phyloP scores from a whole-genome alignment of 2,888 invertebrate species.

The Myopa testacea region DNA sequence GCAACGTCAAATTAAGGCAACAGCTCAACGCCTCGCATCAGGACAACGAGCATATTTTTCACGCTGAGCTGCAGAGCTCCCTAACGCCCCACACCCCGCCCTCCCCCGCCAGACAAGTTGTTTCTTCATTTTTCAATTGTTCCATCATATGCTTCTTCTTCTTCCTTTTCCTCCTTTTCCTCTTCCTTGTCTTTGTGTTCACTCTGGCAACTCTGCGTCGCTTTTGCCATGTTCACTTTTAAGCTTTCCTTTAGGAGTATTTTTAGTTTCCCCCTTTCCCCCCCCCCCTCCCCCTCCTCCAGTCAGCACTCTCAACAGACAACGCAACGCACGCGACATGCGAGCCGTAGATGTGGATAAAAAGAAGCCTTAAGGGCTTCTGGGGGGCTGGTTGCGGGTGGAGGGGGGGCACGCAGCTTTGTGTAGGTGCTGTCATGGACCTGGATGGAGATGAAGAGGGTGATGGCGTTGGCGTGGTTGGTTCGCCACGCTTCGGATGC shows the following conservation, averaged over 20 bases:
- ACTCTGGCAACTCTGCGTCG: not conserved
- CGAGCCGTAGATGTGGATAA: not conserved
- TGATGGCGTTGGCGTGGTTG: constrained; percentile 3
- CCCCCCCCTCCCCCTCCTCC: not conserved
- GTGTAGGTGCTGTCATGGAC: not conserved
- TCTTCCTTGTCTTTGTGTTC: not conserved
- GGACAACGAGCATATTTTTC: not conserved
- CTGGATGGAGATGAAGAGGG: not conserved
- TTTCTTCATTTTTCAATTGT: too few species aligned
- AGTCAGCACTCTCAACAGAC: not conserved
- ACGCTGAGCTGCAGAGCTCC: not conserved
- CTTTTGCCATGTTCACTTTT: not conserved
- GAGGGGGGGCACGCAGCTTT: not conserved
- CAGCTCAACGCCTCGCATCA: constrained; percentile 4
- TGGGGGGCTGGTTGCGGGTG: not conserved
- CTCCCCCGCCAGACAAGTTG: too few species aligned
- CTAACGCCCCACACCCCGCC: not conserved
- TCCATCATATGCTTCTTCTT: not conserved
- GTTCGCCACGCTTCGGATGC: constrained; percentile 10
- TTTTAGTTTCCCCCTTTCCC: not conserved
- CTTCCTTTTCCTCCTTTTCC: not conserved
- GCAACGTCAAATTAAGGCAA: constrained; percentile 61
- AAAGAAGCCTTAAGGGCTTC: not conserved
- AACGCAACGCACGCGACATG: not conserved
- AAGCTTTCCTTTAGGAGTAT: constrained; percentile 2